phyloP scores from a whole-genome alignment of 2,797 vertebrate species.

The Limnodromus scolopaceus region DNA sequence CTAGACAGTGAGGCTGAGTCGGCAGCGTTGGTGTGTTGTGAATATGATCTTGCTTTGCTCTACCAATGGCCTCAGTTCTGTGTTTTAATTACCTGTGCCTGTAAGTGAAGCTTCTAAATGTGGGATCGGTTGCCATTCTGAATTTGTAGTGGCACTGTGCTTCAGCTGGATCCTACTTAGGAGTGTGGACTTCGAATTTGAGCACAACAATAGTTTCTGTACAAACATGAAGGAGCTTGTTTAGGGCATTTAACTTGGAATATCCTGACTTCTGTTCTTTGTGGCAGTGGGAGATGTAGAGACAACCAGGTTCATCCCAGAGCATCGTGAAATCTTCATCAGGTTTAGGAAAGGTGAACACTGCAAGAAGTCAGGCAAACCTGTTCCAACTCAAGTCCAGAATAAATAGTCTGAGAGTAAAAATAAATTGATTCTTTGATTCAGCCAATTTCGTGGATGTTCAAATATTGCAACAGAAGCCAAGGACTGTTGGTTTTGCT shows the following conservation, averaged over 20 bases:
- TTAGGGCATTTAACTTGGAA: neutral
- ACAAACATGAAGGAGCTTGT: fast-evolving
- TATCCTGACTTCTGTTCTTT: neutral
- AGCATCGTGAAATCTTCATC: neutral
- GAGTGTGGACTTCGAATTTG: neutral
- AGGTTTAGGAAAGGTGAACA: neutral
- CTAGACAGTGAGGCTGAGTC: no score
- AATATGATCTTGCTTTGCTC: neutral
- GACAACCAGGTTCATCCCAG: neutral
- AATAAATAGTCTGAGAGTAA: neutral
- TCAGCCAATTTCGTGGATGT: neutral
- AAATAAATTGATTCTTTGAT: neutral
- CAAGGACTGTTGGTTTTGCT: neutral
- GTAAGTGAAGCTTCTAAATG: neutral
- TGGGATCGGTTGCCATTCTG: neutral
- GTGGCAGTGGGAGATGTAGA: neutral
- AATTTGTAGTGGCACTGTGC: neutral
- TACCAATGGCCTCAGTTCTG: neutral
- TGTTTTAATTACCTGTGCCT: neutral
- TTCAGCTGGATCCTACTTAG: neutral
- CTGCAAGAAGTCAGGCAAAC: neutral
- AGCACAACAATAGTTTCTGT: neutral
- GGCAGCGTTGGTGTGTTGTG: fast-evolving
- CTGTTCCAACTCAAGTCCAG: neutral
- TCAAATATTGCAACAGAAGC: neutral